Evolutionary conservation across 2,797 vertebrate species (phyloP).

Genomic region (Chrosomus eos): DNA sequence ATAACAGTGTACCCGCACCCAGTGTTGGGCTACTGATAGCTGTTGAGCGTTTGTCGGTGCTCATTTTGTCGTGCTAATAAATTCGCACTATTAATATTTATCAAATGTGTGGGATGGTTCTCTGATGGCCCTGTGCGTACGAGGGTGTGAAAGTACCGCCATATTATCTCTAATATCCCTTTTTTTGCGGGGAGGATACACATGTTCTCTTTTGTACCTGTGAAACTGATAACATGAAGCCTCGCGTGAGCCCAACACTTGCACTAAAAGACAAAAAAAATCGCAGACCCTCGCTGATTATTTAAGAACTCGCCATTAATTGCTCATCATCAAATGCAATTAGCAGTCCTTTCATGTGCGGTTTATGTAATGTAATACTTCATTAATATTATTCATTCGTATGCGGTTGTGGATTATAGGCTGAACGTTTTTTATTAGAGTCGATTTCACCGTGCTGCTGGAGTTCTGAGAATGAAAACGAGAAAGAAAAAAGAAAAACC

Average conservation of each 20-base stretch:
- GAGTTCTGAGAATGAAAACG: conserved; percentile 91
- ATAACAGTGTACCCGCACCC: conserved; percentile 88
- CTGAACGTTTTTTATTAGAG: conserved; percentile 98
- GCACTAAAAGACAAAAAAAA: conserved; percentile 34
- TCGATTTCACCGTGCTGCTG: conserved; percentile 94
- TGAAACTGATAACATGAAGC: conserved; percentile 4
- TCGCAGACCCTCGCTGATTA: conserved; percentile 81
- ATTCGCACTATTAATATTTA: conserved; percentile 93
- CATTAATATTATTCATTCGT: conserved; percentile 99
- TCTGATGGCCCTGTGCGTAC: conserved; percentile 81
- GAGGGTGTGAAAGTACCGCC: conserved; percentile 83
- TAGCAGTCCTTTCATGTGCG: conserved; percentile 99
- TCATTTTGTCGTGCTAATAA: conserved; percentile 90
- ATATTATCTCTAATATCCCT: conserved; percentile 83
- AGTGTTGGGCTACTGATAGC: conserved; percentile 89
- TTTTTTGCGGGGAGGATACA: conserved; percentile 71
- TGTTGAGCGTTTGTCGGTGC: conserved; percentile 87
- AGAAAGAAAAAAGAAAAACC: conserved; percentile 26
- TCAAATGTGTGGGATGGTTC: conserved; percentile 89
- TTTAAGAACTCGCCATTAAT: conserved; percentile 98
- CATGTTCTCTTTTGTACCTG: conserved; percentile 38
- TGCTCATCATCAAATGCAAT: conserved; percentile 99
- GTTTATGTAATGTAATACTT: conserved; percentile 99
- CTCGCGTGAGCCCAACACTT: not conserved
- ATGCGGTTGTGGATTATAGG: conserved; percentile 97